Evolutionary conservation across 2,888 invertebrate species (phyloP).

Genomic region (Branchipolynoe longqiensis): DNA sequence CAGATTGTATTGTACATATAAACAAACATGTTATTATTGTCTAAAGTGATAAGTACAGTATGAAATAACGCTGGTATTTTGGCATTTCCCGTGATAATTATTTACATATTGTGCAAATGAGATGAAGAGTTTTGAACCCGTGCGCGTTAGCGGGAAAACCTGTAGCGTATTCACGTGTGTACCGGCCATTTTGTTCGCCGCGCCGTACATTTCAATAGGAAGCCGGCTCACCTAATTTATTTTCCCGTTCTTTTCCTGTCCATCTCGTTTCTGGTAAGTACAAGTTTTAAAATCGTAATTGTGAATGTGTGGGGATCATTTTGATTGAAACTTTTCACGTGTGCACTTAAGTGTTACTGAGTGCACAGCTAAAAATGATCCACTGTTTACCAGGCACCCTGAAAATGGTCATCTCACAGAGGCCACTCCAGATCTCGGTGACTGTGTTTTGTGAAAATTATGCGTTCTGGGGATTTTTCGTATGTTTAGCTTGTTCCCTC

Average conservation of each 20-base stretch:
- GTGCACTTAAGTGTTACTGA: not conserved
- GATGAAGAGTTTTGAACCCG: slow-evolving; percentile 54
- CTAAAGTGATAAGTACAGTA: no score
- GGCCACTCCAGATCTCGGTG: not conserved
- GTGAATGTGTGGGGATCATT: slow-evolving; percentile 36
- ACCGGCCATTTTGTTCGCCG: slow-evolving; percentile 60
- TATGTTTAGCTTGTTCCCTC: no score
- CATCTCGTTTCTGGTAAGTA: slow-evolving; percentile 54
- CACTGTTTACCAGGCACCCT: slow-evolving; percentile 40
- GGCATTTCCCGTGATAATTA: no score
- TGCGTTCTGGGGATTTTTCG: not conserved
- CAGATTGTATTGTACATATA: no score
- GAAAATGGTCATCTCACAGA: slow-evolving; percentile 5
- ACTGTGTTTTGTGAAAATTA: not conserved
- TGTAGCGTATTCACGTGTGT: slow-evolving; percentile 59
- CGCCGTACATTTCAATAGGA: slow-evolving; percentile 38
- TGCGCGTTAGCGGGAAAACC: slow-evolving; percentile 57
- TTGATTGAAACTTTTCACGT: slow-evolving; percentile 42
- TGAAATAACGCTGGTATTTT: no score
- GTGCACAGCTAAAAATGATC: slow-evolving; percentile 10
- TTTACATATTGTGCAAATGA: slow-evolving; percentile 48
- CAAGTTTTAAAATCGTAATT: slow-evolving; percentile 9
- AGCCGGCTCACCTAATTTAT: slow-evolving; percentile 27
- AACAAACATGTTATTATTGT: no score
- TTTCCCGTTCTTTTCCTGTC: slow-evolving; percentile 43